Conservation (phyloP, 2,113 vertebrate species). For the Alaudala cheleensis region DNA sequence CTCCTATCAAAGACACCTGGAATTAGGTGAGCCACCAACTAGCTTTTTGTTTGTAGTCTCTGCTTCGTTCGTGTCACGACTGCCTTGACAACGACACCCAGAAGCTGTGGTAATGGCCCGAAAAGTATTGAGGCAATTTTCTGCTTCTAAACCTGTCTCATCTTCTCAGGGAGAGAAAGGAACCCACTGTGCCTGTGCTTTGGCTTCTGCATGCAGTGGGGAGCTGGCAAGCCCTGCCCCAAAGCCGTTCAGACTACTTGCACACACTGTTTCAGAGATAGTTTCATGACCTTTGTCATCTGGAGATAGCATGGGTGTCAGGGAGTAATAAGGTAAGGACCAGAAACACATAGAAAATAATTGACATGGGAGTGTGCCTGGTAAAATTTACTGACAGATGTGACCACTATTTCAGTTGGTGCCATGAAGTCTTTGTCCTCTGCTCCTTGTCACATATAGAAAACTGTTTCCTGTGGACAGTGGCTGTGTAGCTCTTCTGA, state of each 20-base stretch:
- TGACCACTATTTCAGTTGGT: background rate
- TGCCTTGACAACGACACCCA: too few species aligned
- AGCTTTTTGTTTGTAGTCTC: too few species aligned
- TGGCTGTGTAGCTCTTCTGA: background rate
- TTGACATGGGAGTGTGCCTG: accelerated
- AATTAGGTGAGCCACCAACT: too few species aligned
- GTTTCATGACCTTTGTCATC: background rate
- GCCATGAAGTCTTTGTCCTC: background rate
- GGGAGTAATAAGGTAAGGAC: background rate
- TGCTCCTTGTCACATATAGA: background rate
- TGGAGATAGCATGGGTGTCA: background rate
- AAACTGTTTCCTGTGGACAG: background rate
- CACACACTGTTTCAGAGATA: background rate
- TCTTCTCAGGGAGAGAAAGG: background rate
- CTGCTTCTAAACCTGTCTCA: background rate
- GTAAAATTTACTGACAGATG: background rate
- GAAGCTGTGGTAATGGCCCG: background rate
- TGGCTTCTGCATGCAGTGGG: background rate
- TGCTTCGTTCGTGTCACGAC: too few species aligned
- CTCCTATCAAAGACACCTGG: too few species aligned
- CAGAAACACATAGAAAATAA: background rate
- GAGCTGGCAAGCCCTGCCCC: background rate
- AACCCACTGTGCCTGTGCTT: background rate
- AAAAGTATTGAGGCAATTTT: background rate
- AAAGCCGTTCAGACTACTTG: accelerated